A percentile compares a stretch with the other conserved stretches of the same genome.
phyloP scores from a whole-genome alignment of 1,140 invertebrate genomes.

The Stegodyphus mimosarum region DNA sequence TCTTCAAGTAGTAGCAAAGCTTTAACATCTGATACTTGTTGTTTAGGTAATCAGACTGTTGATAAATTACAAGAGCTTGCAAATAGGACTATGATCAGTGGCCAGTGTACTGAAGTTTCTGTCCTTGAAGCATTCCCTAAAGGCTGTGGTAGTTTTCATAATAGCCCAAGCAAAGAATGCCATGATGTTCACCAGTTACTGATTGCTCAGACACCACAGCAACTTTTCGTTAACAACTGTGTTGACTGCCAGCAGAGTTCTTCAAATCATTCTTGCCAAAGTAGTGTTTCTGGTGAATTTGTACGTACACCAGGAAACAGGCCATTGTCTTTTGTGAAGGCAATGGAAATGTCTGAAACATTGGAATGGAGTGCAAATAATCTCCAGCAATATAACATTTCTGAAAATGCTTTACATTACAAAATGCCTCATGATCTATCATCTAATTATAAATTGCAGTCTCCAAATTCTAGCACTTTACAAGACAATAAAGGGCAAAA shows the following conservation, averaged over 20 bases:
- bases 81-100: conserved; percentile 40
- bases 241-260: conserved; percentile 47
- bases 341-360: conserved; percentile 86
- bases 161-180: conserved; percentile 36
- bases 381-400: background rate
- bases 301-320: conserved; percentile 69
- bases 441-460: conserved; percentile 8
- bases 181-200: conserved; percentile 46
- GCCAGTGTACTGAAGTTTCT: conserved; percentile 33
- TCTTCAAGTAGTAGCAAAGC: conserved; percentile 12
- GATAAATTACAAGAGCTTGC: conserved; percentile 57
- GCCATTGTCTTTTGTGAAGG: conserved; percentile 93
- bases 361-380: conserved; percentile 62
- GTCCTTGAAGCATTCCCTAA: conserved; percentile 47
- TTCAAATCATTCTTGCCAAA: conserved; percentile 42
- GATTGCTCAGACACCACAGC: conserved; percentile 47
- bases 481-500: conserved; percentile 28
- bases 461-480: conserved; percentile 19
- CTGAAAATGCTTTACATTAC: background rate
- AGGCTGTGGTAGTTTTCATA: conserved; percentile 47
- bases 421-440: background rate
- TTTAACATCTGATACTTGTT: conserved; percentile 48
- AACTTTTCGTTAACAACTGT: conserved; percentile 41
- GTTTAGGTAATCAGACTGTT: conserved; percentile 53
- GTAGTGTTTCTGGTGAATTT: conserved; percentile 61